A percentile compares a stretch with the other conserved stretches of the same genome.
Evolutionary conservation across 2,797 vertebrate species (phyloP).

Genomic region (Phaenicophaeus curvirostris): DNA sequence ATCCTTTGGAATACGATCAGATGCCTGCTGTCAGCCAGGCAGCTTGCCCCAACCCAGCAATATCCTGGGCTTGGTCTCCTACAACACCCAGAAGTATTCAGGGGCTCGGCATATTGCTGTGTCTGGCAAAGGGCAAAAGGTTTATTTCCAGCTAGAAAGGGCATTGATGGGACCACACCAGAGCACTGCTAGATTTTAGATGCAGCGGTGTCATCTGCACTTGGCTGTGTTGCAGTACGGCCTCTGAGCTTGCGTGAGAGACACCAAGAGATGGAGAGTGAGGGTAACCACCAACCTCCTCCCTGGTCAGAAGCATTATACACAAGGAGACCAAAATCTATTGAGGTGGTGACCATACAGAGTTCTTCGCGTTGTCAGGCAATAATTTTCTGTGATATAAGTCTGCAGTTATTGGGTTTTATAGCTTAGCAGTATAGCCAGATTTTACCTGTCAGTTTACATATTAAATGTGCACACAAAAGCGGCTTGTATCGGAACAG

Average conservation of each 20-base stretch:
- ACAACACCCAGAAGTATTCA: not conserved
- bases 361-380: not conserved
- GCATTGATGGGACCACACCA: not conserved
- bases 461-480: not conserved
- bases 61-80: accelerated
- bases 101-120: not conserved
- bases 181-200: not conserved
- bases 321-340: not conserved
- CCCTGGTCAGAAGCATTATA: not conserved
- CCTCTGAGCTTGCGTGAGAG: not conserved
- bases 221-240: not conserved
- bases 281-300: not conserved
- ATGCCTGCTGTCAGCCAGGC: not conserved
- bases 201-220: accelerated
- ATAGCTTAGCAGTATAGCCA: not conserved
- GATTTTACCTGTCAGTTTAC: not conserved
- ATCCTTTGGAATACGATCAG: not conserved
- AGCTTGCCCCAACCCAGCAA: not conserved
- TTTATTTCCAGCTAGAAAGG: not conserved
- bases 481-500: not conserved
- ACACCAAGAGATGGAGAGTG: not conserved
- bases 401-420: not conserved
- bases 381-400: not conserved
- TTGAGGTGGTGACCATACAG: not conserved
- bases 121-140: not conserved